Conservation (phyloP, 2,113 vertebrate genomes). For the Paratilapia polleni region DNA sequence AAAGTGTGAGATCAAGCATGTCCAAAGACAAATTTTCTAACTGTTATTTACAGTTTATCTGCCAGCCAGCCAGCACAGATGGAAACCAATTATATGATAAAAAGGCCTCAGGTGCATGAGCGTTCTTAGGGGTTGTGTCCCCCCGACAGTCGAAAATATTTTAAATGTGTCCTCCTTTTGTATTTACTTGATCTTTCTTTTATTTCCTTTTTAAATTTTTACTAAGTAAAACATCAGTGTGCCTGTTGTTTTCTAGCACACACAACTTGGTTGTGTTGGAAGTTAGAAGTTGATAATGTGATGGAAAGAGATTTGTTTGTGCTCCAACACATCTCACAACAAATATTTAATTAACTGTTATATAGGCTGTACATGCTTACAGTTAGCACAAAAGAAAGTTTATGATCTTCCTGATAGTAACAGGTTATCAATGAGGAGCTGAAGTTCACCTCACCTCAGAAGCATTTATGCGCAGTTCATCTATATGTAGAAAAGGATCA, state of each 20-base stretch:
- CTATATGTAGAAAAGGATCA: neutral
- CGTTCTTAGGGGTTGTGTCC: neutral
- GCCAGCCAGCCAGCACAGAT: neutral
- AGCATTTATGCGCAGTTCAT: neutral
- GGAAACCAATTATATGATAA: neutral
- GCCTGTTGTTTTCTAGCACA: neutral
- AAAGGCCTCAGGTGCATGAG: neutral
- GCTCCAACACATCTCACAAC: neutral
- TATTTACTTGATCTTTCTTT: too few relatives aligned
- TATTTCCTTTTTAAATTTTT: too few relatives aligned
- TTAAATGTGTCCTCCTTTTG: too few relatives aligned
- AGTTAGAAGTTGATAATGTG: too few relatives aligned
- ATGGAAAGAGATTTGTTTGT: neutral
- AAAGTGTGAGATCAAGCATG: neutral
- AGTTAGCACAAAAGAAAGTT: too few relatives aligned
- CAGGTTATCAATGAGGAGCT: neutral
- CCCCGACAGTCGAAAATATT: too few relatives aligned
- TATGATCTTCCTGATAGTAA: neutral
- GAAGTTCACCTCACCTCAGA: too few relatives aligned
- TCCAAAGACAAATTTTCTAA: neutral
- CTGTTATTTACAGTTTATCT: neutral
- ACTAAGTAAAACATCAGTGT: too few relatives aligned
- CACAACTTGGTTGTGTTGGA: neutral
- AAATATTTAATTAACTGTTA: too few relatives aligned
- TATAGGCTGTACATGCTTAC: too few relatives aligned